These are phyloP conservation scores for Adelognathus sp. DNA, from an alignment of 2,888 invertebrate genomes.

Conservation along the genomic window DNA sequence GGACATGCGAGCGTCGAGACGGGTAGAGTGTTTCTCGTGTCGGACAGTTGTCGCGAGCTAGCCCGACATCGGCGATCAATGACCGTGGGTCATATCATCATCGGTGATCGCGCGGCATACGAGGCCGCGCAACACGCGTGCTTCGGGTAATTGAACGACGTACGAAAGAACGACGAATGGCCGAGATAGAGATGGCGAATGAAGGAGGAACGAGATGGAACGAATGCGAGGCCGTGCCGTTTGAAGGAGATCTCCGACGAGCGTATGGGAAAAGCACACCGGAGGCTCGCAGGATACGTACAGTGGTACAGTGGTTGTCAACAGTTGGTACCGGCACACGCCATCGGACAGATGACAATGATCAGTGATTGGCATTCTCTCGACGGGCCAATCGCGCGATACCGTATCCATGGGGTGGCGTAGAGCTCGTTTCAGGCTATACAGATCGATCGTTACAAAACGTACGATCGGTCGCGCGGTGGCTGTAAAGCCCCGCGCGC, in stretches of 20 bases:
- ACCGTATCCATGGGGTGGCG: constrained; percentile 1
- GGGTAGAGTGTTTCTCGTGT: no score
- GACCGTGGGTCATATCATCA: constrained; percentile 21
- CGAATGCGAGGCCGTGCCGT: background rate
- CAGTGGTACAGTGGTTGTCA: constrained; percentile 3
- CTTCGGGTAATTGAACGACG: constrained; percentile 34
- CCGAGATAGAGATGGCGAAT: background rate
- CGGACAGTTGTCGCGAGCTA: constrained; percentile 1
- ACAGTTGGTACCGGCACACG: constrained; percentile 14
- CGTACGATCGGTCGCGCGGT: constrained; percentile 50
- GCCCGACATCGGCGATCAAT: constrained; percentile 32
- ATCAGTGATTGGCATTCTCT: constrained; percentile 29
- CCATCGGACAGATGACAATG: constrained; percentile 26
- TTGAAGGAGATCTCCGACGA: constrained; percentile 6
- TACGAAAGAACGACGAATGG: no score
- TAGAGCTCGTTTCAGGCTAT: constrained; percentile 33
- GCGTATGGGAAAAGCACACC: background rate
- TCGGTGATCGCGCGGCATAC: constrained; percentile 2
- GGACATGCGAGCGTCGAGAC: background rate
- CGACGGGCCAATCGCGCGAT: constrained; percentile 24
- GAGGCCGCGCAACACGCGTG: background rate
- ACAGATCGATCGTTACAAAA: constrained; percentile 58
- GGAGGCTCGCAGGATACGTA: no score
- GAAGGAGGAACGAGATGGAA: constrained; percentile 2
- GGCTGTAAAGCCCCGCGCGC: constrained; percentile 60